Conservation (phyloP, 2,113 vertebrate genomes). For the Saccopteryx bilineata region DNA sequence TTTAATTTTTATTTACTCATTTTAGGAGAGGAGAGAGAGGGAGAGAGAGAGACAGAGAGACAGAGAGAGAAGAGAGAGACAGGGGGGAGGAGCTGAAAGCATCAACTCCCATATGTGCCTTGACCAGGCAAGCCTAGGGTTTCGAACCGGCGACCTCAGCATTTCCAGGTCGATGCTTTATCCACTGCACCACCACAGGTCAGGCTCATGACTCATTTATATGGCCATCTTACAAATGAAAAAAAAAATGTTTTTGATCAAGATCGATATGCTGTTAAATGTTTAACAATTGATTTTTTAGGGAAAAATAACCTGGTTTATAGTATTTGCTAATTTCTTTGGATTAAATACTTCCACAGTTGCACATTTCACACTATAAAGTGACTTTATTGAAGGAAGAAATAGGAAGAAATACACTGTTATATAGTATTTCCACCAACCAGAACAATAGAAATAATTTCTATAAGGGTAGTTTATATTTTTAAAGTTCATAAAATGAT, state of each 20-base stretch:
- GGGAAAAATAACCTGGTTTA: not conserved
- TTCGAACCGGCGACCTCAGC: no score
- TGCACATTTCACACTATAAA: not conserved
- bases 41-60: no score
- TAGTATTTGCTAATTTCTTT: not conserved
- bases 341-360: not conserved
- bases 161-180: no score
- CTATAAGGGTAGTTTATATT: no score
- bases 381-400: not conserved
- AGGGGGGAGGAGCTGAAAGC: no score
- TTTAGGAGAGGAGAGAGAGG: no score
- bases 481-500: not conserved
- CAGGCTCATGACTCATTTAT: not conserved
- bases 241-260: not conserved
- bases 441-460: not conserved
- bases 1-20: no score
- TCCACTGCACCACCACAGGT: no score
- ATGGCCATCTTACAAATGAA: not conserved
- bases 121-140: no score
- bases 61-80: no score
- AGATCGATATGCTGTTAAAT: not conserved
- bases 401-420: not conserved
- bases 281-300: not conserved
- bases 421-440: not conserved
- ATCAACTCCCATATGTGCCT: no score